Evolutionary conservation across 2,113 vertebrate genomes (phyloP), one percentile per base, ranked within the genome.

Genomic region (Ceyx cyanopectus): DNA sequence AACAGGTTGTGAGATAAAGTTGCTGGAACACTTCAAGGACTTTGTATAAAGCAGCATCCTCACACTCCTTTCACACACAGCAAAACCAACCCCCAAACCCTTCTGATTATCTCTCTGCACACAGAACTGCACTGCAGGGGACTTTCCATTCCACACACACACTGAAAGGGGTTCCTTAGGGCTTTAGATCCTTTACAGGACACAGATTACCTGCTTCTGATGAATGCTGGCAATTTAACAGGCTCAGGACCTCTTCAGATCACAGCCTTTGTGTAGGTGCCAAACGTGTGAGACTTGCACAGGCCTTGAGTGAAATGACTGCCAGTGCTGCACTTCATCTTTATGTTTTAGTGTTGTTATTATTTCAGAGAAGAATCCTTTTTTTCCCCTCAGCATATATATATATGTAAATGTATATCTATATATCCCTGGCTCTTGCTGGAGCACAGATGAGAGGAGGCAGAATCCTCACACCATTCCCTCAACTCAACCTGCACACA

Each of bases 41-140:
- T 1, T 45, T 23, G 22, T 32, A 32, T 77, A 23, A 89, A 89
- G 11, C 30, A 79, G 21, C 34, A 80, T 11, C 43, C 20, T 60
- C 29, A 6, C 0, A 0, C 15, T 69, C 18, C 51, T 67, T 81
- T 58, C 22, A 69, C 14, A 54, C 0, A 0, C 4, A 27, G 63
- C 26, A 77, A 76, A 81, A 65, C 0, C 45, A 74, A 89, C 63
- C 0, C 10, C 17, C 48, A 68, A 81, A 73, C 27, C 21, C 61
- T 41, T 58, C 58, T 12, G 10, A 37, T 54, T 65, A 20, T 56
- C 93, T 85, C 75, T 11, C 37, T 50, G 40, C 10, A 56, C 34
- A 68, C 73, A 86, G 46, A 46, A 46, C 46, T 46, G 46, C 46
- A 72, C 32, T 40, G 37, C n/a, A 30, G 9, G 30, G 67, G 58